Evolutionary conservation across 2,888 invertebrate species (phyloP).

Genomic region (Platycheirus albimanus): DNA sequence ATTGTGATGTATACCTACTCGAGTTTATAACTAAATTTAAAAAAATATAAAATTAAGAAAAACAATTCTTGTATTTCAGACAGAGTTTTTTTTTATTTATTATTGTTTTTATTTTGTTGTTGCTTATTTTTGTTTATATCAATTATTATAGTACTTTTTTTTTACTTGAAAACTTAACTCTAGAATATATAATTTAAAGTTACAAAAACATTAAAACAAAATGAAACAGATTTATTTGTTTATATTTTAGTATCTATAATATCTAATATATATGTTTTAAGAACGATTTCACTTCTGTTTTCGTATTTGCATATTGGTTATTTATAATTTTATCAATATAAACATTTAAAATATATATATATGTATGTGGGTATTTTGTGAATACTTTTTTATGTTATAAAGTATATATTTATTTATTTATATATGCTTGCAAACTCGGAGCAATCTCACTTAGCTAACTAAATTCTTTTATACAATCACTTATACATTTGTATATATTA

Average conservation of each 20-base stretch:
- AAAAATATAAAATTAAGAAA: no score
- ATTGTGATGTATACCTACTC: no score
- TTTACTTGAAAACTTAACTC: conserved; percentile 61
- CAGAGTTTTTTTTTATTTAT: conserved; percentile 56
- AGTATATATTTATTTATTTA: neutral
- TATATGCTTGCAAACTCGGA: conserved; percentile 51
- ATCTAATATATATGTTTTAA: conserved; percentile 32
- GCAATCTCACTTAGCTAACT: conserved; percentile 55
- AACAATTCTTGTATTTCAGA: conserved; percentile 44
- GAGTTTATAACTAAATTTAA: no score
- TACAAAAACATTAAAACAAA: conserved; percentile 57
- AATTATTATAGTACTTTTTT: conserved; percentile 57
- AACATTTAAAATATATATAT: conserved; percentile 55
- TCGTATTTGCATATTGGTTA: neutral
- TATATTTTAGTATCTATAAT: conserved; percentile 19
- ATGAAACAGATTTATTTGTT: conserved; percentile 51
- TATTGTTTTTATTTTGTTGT: conserved; percentile 29
- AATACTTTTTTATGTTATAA: neutral
- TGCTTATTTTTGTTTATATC: conserved; percentile 29
- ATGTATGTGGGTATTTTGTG: conserved; percentile 3
- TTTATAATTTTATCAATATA: conserved; percentile 62
- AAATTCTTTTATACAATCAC: conserved; percentile 64
- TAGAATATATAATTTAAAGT: conserved; percentile 67
- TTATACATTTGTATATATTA: conserved; percentile 34
- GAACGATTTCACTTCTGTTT: conserved; percentile 30